Conservation (phyloP, 2,797 vertebrate genomes). For the Hemitrygon akajei region DNA sequence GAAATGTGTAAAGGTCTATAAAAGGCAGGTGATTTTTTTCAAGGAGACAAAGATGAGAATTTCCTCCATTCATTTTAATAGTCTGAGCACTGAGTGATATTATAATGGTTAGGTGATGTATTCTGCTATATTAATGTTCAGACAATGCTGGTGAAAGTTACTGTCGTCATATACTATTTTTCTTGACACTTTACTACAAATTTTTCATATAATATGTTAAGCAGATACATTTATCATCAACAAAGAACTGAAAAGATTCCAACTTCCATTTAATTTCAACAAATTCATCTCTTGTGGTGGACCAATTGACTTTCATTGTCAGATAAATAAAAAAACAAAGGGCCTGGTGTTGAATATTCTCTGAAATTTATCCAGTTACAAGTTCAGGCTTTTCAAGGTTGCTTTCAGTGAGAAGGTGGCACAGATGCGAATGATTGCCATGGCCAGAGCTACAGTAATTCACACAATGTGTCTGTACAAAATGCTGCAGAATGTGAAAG, state of each 20-base stretch:
- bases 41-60: background rate
- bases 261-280: background rate
- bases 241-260: background rate
- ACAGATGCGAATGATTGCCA: background rate
- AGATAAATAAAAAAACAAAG: background rate
- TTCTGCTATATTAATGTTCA: background rate
- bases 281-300: background rate
- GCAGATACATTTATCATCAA: background rate
- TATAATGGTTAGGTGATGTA: background rate
- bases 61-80: background rate
- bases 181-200: background rate
- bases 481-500: conserved; percentile 22
- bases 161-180: background rate
- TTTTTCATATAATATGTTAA: background rate
- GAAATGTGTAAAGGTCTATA: background rate
- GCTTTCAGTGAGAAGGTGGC: background rate
- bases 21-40: background rate
- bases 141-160: background rate
- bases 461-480: background rate
- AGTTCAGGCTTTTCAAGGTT: background rate
- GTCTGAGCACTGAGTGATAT: background rate
- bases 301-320: conserved; percentile 20
- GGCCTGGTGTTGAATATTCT: background rate
- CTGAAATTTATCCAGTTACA: background rate
- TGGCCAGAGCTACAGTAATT: background rate